These are phyloP conservation scores for Nephrotoma guestfalica DNA, from an alignment of 2,888 invertebrate genomes.

Conservation along the genomic window DNA sequence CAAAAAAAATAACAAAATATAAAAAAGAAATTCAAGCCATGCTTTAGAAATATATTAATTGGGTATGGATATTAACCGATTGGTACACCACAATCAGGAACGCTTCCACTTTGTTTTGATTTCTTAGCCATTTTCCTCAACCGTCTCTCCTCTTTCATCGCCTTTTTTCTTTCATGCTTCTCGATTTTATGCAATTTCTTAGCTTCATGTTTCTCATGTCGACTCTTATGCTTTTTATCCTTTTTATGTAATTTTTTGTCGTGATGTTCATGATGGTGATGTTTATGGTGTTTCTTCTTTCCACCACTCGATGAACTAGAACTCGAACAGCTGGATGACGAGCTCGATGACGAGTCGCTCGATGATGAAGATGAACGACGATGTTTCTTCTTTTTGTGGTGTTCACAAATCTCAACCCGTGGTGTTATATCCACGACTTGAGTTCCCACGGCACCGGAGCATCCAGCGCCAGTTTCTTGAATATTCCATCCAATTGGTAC, in stretches of 20 bases:
- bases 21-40: neutral
- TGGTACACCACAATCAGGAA: neutral
- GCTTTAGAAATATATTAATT: neutral
- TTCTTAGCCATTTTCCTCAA: neutral
- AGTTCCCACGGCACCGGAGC: neutral
- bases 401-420: neutral
- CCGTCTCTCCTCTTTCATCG: neutral
- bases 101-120: neutral
- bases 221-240: neutral
- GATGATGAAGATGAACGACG: constrained; percentile 2
- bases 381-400: neutral
- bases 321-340: neutral
- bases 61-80: neutral
- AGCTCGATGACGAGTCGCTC: neutral
- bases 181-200: neutral
- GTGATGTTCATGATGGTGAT: neutral
- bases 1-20: neutral
- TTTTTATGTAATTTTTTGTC: neutral
- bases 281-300: neutral
- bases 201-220: neutral
- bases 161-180: neutral
- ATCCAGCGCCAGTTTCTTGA: neutral
- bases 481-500: constrained; percentile 5
- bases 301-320: neutral
- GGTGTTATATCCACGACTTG: neutral